These are phyloP conservation scores for Montipora capricornis DNA, from an alignment of 64 coral and sea anemone genomes.

Conservation along the genomic window DNA sequence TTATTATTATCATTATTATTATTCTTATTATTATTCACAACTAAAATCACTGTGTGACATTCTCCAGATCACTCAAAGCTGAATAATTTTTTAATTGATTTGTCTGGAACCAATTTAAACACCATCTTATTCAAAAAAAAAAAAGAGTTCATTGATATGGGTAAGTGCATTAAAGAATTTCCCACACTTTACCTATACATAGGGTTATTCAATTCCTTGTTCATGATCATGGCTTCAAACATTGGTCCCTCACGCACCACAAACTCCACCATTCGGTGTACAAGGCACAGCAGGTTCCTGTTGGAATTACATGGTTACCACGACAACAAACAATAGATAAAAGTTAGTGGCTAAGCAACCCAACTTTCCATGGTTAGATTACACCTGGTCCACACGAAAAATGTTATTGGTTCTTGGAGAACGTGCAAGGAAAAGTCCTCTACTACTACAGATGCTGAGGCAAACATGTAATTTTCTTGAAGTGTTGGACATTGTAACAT, in stretches of 20 bases:
- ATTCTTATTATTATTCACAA: too few relatives aligned
- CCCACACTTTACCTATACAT: slow-evolving; percentile 68
- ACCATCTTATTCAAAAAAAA: too few relatives aligned
- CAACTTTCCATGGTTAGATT: neutral
- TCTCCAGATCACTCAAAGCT: too few relatives aligned
- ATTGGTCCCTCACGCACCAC: slow-evolving; percentile 98
- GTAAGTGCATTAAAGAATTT: too few relatives aligned
- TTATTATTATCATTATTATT: too few relatives aligned
- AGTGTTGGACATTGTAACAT: too few relatives aligned
- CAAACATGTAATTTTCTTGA: too few relatives aligned
- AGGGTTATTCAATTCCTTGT: slow-evolving; percentile 97
- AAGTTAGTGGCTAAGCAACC: slow-evolving; percentile 50
- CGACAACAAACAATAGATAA: slow-evolving; percentile 67
- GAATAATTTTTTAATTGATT: too few relatives aligned
- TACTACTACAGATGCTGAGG: neutral
- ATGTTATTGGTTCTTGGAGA: too few relatives aligned
- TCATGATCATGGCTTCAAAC: slow-evolving; percentile 99
- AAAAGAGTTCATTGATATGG: too few relatives aligned
- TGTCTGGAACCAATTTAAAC: too few relatives aligned
- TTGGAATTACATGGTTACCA: slow-evolving; percentile 80
- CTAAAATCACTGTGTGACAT: too few relatives aligned
- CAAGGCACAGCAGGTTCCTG: slow-evolving; percentile 91
- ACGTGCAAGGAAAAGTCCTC: neutral
- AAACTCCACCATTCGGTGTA: slow-evolving; percentile 99
- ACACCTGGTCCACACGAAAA: neutral